phyloP scores from a whole-genome alignment of 2,797 vertebrate species.

The Pangasius djambal region DNA sequence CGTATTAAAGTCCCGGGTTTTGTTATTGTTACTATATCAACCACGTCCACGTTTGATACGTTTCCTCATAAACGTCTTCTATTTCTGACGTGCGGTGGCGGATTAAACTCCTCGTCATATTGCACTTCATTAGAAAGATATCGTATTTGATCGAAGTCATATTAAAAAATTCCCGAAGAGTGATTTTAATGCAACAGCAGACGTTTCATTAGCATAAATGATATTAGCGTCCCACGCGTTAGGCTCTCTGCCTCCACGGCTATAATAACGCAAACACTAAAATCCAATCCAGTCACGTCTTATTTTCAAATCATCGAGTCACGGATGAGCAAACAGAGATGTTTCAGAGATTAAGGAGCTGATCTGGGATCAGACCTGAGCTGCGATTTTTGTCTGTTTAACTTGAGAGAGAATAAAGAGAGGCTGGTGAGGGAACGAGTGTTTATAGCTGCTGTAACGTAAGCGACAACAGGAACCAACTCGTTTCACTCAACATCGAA shows the following conservation, averaged over 20 bases:
- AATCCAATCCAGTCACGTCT: background rate
- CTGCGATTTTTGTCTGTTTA: too few species aligned
- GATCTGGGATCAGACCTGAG: background rate
- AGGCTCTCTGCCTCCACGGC: background rate
- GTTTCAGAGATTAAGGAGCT: background rate
- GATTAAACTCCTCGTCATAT: background rate
- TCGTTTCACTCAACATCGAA: too few species aligned
- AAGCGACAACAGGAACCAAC: too few species aligned
- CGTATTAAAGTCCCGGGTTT: background rate
- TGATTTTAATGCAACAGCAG: slow-evolving; percentile 6
- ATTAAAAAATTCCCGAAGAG: background rate
- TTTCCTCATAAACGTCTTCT: background rate
- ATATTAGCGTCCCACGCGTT: background rate
- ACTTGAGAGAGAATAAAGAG: background rate
- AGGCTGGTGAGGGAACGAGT: too few species aligned
- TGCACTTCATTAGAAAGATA: background rate
- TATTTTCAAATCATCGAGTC: background rate
- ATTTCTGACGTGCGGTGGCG: background rate
- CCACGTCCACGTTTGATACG: background rate
- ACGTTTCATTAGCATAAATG: slow-evolving; percentile 17
- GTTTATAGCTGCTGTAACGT: too few species aligned
- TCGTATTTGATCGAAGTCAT: slow-evolving; percentile 30
- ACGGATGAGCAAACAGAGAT: background rate
- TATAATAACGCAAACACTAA: background rate
- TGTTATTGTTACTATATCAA: background rate